Percentiles rank a stretch among this genome's conserved stretches.
phyloP scores from a whole-genome alignment of 2,797 vertebrate species.

The Octomys mimax region DNA sequence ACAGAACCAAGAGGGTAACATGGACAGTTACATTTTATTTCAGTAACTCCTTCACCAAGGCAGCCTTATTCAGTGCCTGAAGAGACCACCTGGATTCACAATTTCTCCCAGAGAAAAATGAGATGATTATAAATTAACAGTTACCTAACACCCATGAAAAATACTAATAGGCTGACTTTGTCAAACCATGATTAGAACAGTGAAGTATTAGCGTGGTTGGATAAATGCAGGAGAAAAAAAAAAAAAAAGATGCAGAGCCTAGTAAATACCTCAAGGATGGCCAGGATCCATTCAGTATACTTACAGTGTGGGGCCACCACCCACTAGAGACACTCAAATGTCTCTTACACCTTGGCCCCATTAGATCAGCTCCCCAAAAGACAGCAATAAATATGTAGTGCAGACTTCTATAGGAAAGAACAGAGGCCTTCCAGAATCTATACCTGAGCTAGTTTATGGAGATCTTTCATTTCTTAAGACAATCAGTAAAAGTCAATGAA shows the following conservation, averaged over 20 bases:
- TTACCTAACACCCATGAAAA: neutral
- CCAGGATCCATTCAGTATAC: neutral
- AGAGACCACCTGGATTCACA: neutral
- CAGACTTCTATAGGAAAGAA: neutral
- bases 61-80: neutral
- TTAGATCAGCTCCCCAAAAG: neutral
- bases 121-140: neutral
- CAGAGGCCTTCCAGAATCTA: neutral
- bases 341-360: neutral
- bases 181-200: neutral
- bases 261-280: neutral
- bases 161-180: neutral
- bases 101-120: neutral
- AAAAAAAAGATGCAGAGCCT: too few species aligned
- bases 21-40: neutral
- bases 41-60: neutral
- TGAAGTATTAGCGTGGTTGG: neutral
- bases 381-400: neutral
- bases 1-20: neutral
- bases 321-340: too few species aligned
- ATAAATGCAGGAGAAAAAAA: too few species aligned
- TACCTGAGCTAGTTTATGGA: neutral
- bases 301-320: neutral
- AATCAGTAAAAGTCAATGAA: neutral
- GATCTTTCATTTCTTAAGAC: neutral